Percentiles rank a stretch among this genome's conserved stretches.
Conservation (phyloP, 2,888 invertebrate genomes). For the Synergus laeviventris region DNA sequence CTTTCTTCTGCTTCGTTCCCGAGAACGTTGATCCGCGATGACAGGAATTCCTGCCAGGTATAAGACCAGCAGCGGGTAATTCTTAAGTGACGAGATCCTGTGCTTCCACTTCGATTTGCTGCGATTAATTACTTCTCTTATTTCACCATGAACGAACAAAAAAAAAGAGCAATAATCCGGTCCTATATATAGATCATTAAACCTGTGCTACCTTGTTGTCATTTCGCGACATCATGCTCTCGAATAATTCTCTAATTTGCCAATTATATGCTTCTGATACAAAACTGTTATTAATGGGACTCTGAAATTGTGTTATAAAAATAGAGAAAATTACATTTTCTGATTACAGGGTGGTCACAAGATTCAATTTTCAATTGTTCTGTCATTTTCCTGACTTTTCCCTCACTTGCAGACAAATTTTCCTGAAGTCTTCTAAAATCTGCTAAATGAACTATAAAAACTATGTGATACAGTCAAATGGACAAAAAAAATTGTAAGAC, state of each 20-base stretch:
- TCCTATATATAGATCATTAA: constrained; percentile 34
- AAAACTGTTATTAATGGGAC: background rate
- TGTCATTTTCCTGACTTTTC: no score
- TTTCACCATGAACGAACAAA: constrained; percentile 48
- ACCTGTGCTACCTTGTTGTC: constrained; percentile 9
- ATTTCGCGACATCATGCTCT: constrained; percentile 17
- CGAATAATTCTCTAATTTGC: constrained; percentile 41
- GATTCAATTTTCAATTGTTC: no score
- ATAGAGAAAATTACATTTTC: no score
- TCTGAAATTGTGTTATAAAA: no score
- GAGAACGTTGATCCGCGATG: constrained; percentile 67
- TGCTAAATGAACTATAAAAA: no score
- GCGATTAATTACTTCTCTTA: constrained; percentile 63
- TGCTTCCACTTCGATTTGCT: constrained; percentile 56
- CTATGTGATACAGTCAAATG: no score
- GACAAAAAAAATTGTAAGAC: no score
- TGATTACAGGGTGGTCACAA: no score
- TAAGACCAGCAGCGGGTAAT: constrained; percentile 56
- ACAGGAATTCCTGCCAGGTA: constrained; percentile 66
- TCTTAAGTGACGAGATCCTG: constrained; percentile 43
- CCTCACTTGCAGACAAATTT: no score
- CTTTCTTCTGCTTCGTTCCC: constrained; percentile 53
- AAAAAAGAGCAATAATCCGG: constrained; percentile 15
- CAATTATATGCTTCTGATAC: constrained; percentile 40
- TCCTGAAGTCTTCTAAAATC: no score